Conservation (phyloP, 2,888 invertebrate genomes). For the Ceriagrion tenellum region DNA sequence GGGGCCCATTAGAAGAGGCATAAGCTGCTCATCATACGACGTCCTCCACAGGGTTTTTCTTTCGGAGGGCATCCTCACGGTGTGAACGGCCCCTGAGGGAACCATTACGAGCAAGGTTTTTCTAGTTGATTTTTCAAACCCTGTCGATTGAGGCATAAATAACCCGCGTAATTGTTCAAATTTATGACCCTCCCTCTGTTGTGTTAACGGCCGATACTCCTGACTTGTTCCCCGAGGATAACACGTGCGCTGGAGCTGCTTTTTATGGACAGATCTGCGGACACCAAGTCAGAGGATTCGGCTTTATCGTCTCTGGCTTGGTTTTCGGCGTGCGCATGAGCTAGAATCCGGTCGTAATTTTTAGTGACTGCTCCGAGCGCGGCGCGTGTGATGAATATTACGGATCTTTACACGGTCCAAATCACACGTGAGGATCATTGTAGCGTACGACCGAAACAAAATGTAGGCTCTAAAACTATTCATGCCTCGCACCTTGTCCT, state of each 20-base stretch:
- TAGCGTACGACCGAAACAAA: not conserved
- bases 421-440: not conserved
- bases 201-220: not conserved
- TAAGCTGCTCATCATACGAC: constrained; percentile 57
- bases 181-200: not conserved
- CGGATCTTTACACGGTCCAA: not conserved
- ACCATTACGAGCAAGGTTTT: constrained; percentile 56
- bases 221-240: not conserved
- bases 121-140: constrained; percentile 43
- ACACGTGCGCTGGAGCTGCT: not conserved
- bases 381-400: not conserved
- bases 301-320: not conserved
- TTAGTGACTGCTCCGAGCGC: not conserved
- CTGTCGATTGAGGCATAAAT: constrained; percentile 50
- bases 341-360: not conserved
- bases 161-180: not conserved
- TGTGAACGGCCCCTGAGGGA: constrained; percentile 35
- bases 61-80: not conserved
- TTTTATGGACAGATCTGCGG: not conserved
- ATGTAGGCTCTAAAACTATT: not conserved
- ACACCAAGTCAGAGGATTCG: not conserved
- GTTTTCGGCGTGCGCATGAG: not conserved
- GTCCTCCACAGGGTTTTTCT: not conserved
- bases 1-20: constrained; percentile 33
- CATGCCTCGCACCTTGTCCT: not conserved